Conservation (phyloP, 2,888 invertebrate genomes). For the Psylliodes chrysocephalus region DNA sequence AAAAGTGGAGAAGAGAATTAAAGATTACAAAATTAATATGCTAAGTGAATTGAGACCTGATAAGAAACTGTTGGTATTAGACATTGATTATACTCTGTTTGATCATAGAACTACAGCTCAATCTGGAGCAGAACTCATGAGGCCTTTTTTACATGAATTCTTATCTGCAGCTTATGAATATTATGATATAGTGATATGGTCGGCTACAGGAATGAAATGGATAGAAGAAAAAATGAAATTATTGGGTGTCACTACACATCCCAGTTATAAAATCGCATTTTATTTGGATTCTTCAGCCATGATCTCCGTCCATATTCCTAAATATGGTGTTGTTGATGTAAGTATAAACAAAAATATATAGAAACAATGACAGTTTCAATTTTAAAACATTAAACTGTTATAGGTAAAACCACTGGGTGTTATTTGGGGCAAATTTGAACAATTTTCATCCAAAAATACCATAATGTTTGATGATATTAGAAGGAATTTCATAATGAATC, state of each 20-base stretch:
- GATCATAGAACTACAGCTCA: slow-evolving; percentile 95
- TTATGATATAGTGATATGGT: slow-evolving; percentile 98
- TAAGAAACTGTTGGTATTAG: slow-evolving; percentile 91
- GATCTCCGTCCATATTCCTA: slow-evolving; percentile 92
- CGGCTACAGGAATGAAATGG: slow-evolving; percentile 98
- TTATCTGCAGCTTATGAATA: slow-evolving; percentile 85
- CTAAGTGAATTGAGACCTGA: slow-evolving; percentile 84
- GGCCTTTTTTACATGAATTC: slow-evolving; percentile 95
- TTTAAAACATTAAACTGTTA: too few relatives aligned
- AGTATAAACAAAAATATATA: slow-evolving; percentile 60
- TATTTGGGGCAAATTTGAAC: slow-evolving; percentile 94
- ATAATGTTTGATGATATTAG: slow-evolving; percentile 98
- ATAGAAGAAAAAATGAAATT: slow-evolving; percentile 97
- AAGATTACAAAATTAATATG: slow-evolving; percentile 84
- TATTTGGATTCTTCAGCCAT: slow-evolving; percentile 92
- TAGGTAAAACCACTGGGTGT: slow-evolving; percentile 94
- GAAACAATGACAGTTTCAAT: background rate
- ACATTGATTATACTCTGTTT: slow-evolving; percentile 96
- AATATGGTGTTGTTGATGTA: slow-evolving; percentile 92
- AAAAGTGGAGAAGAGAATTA: slow-evolving; percentile 85
- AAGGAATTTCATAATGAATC: slow-evolving; percentile 97
- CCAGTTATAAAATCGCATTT: slow-evolving; percentile 91
- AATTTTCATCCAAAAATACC: slow-evolving; percentile 90
- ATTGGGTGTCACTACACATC: slow-evolving; percentile 84
- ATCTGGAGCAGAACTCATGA: slow-evolving; percentile 86